Conservation (phyloP, 2,797 vertebrate species). For the Siniperca scherzeri region DNA sequence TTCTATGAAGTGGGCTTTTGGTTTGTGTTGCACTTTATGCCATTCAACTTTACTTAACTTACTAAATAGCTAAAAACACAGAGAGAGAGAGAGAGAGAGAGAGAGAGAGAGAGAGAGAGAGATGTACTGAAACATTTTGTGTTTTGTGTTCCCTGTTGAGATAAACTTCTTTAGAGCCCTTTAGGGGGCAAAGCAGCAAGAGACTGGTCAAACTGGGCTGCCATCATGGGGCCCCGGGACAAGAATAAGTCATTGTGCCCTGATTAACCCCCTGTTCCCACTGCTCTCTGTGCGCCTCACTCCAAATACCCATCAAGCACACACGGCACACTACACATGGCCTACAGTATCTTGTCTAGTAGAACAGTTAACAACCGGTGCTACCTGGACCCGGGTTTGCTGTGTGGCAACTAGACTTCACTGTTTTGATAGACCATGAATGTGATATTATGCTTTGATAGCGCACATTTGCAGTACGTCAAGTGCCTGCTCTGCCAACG, state of each 20-base stretch:
- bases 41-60: neutral
- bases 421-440: neutral
- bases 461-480: no score
- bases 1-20: neutral
- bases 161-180: neutral
- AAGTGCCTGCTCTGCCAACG: no score
- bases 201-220: neutral
- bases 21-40: neutral
- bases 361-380: neutral
- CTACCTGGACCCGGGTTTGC: no score
- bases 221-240: constrained; percentile 15
- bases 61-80: neutral
- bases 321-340: neutral
- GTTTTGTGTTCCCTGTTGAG: no score
- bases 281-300: neutral
- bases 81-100: neutral
- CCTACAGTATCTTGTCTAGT: neutral
- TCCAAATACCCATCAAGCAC: neutral
- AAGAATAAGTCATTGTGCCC: constrained; percentile 4
- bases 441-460: neutral
- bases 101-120: neutral
- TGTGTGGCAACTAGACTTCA: neutral
- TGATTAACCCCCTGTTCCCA: constrained; percentile 5
- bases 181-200: neutral
- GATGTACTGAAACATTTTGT: neutral